Evolutionary conservation across 2,113 vertebrate species (phyloP), one percentile per base, ranked within the genome.

Genomic region (Dicrurus megarhynchus): DNA sequence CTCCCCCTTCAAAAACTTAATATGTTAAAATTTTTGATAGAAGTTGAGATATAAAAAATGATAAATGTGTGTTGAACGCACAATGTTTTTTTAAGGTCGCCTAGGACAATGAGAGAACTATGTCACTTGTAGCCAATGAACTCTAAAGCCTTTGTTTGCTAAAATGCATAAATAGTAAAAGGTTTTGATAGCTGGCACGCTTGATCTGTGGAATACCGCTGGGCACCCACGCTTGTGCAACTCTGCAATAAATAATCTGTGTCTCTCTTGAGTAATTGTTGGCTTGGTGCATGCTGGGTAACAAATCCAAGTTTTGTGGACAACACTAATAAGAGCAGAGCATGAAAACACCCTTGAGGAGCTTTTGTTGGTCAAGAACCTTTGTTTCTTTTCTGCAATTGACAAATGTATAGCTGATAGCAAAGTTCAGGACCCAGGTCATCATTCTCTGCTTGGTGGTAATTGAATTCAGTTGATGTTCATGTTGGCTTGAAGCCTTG

Each of bases 401-500:
- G 22, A 79, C 47, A 87, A n/a, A 63, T 78, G 23, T 60, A 15
- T 42, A 90, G 33, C 73, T 60, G n/a, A 78, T 37, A 70, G 12
- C n/a, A 55, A 84, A 90, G 70, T 65, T 95, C 64, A 90, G 79
- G 68, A 84, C 70, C 19, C 13, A n/a, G 56, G 42, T 53, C 56
- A 83, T 37, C 21, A n/a, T 85, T 96, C 63, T 96, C 59, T 60
- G 32, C 74, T 89, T 70, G 82, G 71, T 92, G 88, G 74, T 67
- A 55, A 65, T 53, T 60, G 46, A 89, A 97, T 87, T 86, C 78
- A 87, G 56, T 65, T 91, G 88, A 90, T 94, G 74, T 59, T 95
- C 22, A n/a, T 84, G 76, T 94, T 95, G 81, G 86, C 94, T 94
- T 64, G 71, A 96, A 60, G 84, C 88, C 63, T 79, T 87, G 57